A percentile compares a stretch with the other conserved stretches of the same genome.
These are phyloP conservation scores for Oncorhynchus kisutch DNA, from an alignment of 2,113 vertebrate genomes.

Conservation along the genomic window DNA sequence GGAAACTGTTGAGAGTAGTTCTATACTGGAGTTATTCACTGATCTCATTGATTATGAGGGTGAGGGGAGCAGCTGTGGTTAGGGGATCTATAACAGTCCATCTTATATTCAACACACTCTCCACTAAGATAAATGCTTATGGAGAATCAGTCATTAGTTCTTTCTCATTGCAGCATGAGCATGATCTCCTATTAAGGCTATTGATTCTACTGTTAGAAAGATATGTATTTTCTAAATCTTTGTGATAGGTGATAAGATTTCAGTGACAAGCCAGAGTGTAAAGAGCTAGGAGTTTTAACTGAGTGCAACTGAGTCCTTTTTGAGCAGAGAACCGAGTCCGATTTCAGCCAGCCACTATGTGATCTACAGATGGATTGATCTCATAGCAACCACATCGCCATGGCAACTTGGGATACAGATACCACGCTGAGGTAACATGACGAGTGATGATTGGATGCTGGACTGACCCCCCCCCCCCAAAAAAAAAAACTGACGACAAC, in stretches of 20 bases:
- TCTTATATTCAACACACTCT: too few relatives aligned
- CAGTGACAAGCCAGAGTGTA: not conserved
- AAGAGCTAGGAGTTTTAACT: constrained; percentile 1
- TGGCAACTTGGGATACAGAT: constrained; percentile 70
- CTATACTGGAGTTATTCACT: too few relatives aligned
- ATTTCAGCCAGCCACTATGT: constrained; percentile 54
- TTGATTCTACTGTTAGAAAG: too few relatives aligned
- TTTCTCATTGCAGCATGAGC: too few relatives aligned
- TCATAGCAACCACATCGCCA: constrained; percentile 74
- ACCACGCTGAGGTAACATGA: constrained; percentile 64
- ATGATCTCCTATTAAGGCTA: too few relatives aligned
- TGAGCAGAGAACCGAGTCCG: constrained; percentile 44
- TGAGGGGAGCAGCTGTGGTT: too few relatives aligned
- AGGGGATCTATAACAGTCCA: too few relatives aligned
- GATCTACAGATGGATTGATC: constrained; percentile 74
- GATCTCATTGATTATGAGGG: too few relatives aligned
- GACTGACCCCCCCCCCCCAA: constrained; percentile 10
- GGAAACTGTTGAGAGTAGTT: too few relatives aligned
- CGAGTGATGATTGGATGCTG: constrained; percentile 55
- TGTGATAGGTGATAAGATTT: too few relatives aligned
- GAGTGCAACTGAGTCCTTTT: constrained; percentile 49
- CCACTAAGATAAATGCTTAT: too few relatives aligned
- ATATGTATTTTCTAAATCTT: not conserved
- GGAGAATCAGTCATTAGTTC: too few relatives aligned
- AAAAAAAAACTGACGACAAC: constrained; percentile 33